A percentile compares a stretch with the other conserved stretches of the same genome.
These are phyloP conservation scores for Leucozona laternaria DNA, from an alignment of 2,888 invertebrate genomes.

Conservation along the genomic window DNA sequence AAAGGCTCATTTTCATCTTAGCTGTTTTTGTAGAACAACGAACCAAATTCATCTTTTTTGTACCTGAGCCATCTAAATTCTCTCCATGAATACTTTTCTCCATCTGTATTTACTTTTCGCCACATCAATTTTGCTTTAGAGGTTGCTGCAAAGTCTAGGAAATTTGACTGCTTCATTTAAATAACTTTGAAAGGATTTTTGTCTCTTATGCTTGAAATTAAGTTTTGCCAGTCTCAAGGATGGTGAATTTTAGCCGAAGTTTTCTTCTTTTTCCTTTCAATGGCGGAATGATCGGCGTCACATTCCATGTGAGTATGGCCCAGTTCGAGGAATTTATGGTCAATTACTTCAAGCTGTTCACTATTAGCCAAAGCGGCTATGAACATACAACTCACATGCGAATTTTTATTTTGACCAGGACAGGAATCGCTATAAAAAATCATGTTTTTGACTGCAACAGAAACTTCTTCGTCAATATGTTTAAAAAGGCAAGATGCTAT, in stretches of 20 bases:
- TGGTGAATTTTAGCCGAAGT: slow-evolving; percentile 19
- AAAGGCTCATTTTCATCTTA: slow-evolving; percentile 28
- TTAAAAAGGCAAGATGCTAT: slow-evolving; percentile 10
- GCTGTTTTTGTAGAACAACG: slow-evolving; percentile 27
- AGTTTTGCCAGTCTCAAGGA: not conserved
- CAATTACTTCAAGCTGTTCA: slow-evolving; percentile 17
- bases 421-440: slow-evolving; percentile 34
- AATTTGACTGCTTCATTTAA: no score
- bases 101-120: no score
- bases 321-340: not conserved
- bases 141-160: no score
- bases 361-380: slow-evolving; percentile 30
- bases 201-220: no score
- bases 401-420: slow-evolving; percentile 30
- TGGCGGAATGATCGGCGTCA: slow-evolving; percentile 14
- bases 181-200: no score
- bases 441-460: slow-evolving; percentile 3
- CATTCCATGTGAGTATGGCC: slow-evolving; percentile 17
- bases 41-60: slow-evolving; percentile 18
- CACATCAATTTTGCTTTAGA: no score
- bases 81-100: no score
- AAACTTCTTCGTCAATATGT: slow-evolving; percentile 2
- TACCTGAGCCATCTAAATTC: no score
- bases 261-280: slow-evolving; percentile 12
- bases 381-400: slow-evolving; percentile 38